Evolutionary conservation across 2,797 vertebrate species (phyloP), one percentile per base, ranked within the genome.

Genomic region (Hoplostethus atlanticus): DNA sequence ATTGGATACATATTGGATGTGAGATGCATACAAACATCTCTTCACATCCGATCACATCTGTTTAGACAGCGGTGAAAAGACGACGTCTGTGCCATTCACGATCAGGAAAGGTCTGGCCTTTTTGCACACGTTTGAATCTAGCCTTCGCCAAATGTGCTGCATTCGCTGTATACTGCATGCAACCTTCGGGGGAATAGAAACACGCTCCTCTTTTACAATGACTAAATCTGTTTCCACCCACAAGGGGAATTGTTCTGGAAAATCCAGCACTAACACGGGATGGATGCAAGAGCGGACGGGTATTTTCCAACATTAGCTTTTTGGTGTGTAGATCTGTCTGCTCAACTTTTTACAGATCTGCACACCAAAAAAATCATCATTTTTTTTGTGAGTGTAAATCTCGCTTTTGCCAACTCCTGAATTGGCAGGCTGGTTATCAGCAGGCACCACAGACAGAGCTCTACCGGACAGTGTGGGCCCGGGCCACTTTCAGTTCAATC

Each of bases 401-500:
- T 28, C 42, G 62, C 44, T 57, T 79, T 75, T 70, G 42, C 66
- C 66, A 83, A 73, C 83, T 62, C 25, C 61, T 56, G 61, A 69
- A 56, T 42, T 72, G 74, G 65, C 85, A 75, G 78, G 50, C 66
- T 84, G 57, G 76, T 84, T 84, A 86, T 85, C 84, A 82, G 74
- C 58, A 67, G 70, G 53, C 68, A 69, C 77, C 21, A 21, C 21
- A 21, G 56, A 68, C 57, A 64, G 79, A 67, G 71, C 76, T 64
- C 66, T 76, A 58, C 56, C 80, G 82, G 78, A 71, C 51, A 12
- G 77, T 77, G 68, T 44, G 72, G 58, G 78, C 82, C 78, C 70
- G 67, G 89, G 70, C 79, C 77, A 74, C 75, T 84, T 84, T 89
- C 74, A 76, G 63, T 82, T 87, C 80, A 84, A 67, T 84, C 90